These are phyloP conservation scores for Crossocerus cetratus DNA, from an alignment of 2,888 invertebrate genomes.

Conservation along the genomic window DNA sequence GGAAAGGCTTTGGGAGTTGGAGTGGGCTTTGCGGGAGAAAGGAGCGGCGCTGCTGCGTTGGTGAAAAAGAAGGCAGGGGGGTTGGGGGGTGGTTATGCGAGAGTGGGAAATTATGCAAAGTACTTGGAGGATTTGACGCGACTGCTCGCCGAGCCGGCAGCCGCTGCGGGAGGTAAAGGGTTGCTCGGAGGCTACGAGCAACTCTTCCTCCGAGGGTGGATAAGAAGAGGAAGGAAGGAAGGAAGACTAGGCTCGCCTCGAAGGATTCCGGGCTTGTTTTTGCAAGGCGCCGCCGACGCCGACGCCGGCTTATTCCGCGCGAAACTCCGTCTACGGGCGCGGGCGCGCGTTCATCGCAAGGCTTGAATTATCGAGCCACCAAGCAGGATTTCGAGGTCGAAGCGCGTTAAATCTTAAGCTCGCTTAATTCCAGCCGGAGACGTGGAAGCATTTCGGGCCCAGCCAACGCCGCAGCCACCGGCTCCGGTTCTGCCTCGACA, in stretches of 20 bases:
- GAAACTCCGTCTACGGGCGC: slow-evolving; percentile 35
- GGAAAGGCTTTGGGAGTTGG: not conserved
- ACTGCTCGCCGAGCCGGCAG: slow-evolving; percentile 27
- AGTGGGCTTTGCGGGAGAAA: not conserved
- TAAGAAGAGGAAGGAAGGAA: slow-evolving; percentile 5
- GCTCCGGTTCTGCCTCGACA: slow-evolving; percentile 24
- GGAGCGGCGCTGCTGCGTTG: not conserved
- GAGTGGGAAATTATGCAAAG: slow-evolving; percentile 61
- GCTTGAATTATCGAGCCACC: slow-evolving; percentile 54
- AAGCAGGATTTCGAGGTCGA: slow-evolving; percentile 48
- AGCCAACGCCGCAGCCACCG: slow-evolving; percentile 1
- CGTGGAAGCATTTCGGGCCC: slow-evolving; percentile 26
- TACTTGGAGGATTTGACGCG: slow-evolving; percentile 51
- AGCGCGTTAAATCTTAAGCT: slow-evolving; percentile 56
- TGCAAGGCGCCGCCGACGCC: slow-evolving; percentile 23
- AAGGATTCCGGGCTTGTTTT: slow-evolving; percentile 44
- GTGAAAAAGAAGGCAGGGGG: slow-evolving; percentile 44
- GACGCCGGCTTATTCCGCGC: slow-evolving; percentile 46
- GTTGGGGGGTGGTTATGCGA: slow-evolving; percentile 51
- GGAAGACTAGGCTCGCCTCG: not conserved
- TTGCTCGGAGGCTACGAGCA: not conserved
- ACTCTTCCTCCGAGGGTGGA: slow-evolving; percentile 3
- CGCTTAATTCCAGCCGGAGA: slow-evolving; percentile 50
- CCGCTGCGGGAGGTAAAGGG: not conserved
- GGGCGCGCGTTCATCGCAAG: slow-evolving; percentile 27